A percentile compares a stretch with the other conserved stretches of the same genome.
These are phyloP conservation scores for Trachemys scripta DNA, from an alignment of 2,113 vertebrate genomes.

Conservation along the genomic window DNA sequence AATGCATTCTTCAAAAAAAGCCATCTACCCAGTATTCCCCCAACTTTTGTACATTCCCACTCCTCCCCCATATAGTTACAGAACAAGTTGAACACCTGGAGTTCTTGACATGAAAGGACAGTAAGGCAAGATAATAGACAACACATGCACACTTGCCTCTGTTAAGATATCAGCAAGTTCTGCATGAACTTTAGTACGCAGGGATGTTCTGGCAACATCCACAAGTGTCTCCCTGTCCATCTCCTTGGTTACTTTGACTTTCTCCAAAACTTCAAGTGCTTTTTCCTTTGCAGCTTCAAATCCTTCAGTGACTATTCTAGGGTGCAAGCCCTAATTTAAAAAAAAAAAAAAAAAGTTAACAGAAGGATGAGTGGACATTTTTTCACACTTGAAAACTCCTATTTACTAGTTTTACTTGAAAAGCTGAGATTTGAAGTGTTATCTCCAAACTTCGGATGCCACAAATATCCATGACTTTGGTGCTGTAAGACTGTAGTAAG, in stretches of 20 bases:
- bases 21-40: neutral
- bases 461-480: neutral
- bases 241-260: constrained; percentile 90
- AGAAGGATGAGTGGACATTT: neutral
- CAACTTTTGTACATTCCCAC: neutral
- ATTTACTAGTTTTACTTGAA: neutral
- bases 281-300: constrained; percentile 96
- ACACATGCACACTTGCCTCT: constrained; percentile 80
- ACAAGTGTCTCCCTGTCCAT: constrained; percentile 95
- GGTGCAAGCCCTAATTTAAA: constrained; percentile 90
- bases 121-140: neutral
- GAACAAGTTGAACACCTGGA: neutral
- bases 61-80: fast-evolving
- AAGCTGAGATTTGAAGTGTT: neutral
- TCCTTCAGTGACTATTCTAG: constrained; percentile 94
- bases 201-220: constrained; percentile 93
- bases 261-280: constrained; percentile 91
- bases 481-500: fast-evolving
- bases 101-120: neutral
- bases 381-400: neutral
- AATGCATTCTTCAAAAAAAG: neutral
- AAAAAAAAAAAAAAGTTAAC: neutral
- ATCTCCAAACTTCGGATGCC: neutral
- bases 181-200: constrained; percentile 93
- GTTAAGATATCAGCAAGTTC: constrained; percentile 96